Percentiles rank a stretch among this genome's conserved stretches.
Evolutionary conservation across 2,888 invertebrate species (phyloP).

Genomic region (Pegoplata infirma): DNA sequence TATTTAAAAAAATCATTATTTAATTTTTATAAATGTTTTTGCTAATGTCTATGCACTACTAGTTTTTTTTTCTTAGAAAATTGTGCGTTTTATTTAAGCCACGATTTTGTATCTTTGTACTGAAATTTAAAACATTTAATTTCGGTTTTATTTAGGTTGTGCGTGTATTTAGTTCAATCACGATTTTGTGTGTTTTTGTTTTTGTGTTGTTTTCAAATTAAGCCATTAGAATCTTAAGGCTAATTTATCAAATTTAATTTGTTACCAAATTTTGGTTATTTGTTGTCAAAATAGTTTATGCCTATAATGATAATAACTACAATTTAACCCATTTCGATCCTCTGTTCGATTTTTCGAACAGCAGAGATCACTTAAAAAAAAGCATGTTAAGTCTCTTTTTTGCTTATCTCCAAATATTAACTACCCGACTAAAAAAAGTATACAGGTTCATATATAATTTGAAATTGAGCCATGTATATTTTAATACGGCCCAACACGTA

Average conservation of each 20-base stretch:
- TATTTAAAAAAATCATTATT: conserved; percentile 39
- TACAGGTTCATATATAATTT: no score
- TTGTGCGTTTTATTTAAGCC: conserved; percentile 36
- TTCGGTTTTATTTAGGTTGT: conserved; percentile 50
- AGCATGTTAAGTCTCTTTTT: no score
- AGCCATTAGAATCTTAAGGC: conserved; percentile 49
- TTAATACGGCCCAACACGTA: no score
- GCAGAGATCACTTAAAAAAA: no score
- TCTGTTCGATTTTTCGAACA: no score
- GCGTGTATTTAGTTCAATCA: conserved; percentile 57
- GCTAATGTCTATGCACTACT: conserved; percentile 40
- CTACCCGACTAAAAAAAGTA: no score
- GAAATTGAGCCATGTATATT: no score
- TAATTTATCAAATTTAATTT: conserved; percentile 34
- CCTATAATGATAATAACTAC: no score
- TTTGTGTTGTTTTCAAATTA: conserved; percentile 45
- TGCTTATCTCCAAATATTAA: no score
- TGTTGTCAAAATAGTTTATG: not conserved
- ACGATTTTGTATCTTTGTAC: conserved; percentile 30
- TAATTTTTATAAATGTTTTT: conserved; percentile 43
- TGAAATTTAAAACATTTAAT: conserved; percentile 25
- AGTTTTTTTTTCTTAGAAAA: conserved; percentile 14
- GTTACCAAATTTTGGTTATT: not conserved
- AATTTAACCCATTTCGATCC: no score
- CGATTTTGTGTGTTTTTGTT: conserved; percentile 45